Base-by-base conservation (phyloP, 2,888 invertebrate genomes). In the Corbicula japonica region DNA sequence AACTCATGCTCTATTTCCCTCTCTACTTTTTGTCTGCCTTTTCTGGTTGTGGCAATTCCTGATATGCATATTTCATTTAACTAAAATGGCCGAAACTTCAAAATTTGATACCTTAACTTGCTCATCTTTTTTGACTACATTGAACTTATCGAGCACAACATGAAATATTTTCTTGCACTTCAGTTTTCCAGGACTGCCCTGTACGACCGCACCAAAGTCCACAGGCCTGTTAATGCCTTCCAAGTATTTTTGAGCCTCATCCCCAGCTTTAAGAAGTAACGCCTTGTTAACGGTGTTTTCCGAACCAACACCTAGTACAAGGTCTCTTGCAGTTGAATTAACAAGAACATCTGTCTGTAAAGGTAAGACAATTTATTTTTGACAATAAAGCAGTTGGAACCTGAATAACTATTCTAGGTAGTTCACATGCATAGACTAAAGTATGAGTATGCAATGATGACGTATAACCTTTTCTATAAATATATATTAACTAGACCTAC, bases 321-420 rank as follows among this genome's bases (percentile, higher is more conserved):
- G 5, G 26, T 61, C 28, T 6, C 30, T 4, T 2, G 41, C 44
- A 23, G 61, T 46, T 26, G 61, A 61, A 28, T 61, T 61, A 6
- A 61, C 61, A 18, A 61, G 28, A 18, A 61, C 30, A 44, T 61
- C 61, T 5, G 30, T 46, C 61, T 61, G 44, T 44, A 61, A 38
- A n/a, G n/a, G n/a, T 38, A 12, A 38, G 41, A 38, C 41, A 38
- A 12, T 38, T 38, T 38, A 12, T 38, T 8, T 15, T 12, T 38
- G 10, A 38, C 15, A 12, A 12, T 38, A 38, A 12, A 38, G 41
- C n/a, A n/a, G n/a, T n/a, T n/a, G n/a, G n/a, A n/a, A n/a, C n/a
- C n/a, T n/a, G n/a, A n/a, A n/a, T n/a, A n/a, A n/a, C n/a, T n/a
- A n/a, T n/a, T n/a, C n/a, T n/a, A n/a, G n/a, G n/a, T n/a, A n/a